These are phyloP conservation scores for human (Homo sapiens) DNA, from an alignment of 2,113 vertebrate genomes.

Conservation along the genomic window GRCh38 chr1:74548001-74548500, in stretches of 20 bases:
- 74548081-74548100: background rate
- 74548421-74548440: background rate
- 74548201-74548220: background rate
- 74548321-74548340: background rate
- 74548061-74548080: background rate
- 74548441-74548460: background rate
- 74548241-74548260: background rate
- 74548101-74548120: background rate
- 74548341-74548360: background rate
- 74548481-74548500: background rate
- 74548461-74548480: background rate
- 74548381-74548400: background rate
- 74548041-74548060: no score
- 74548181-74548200: background rate
- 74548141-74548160: background rate
- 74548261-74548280: slow-evolving; percentile 12
- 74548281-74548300: slow-evolving; percentile 4
- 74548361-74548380: background rate
- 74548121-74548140: background rate
- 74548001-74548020: no score
- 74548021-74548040: no score
- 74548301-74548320: background rate
- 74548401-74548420: background rate
- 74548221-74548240: background rate
- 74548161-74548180: background rate